Evolutionary conservation across 2,888 invertebrate genomes (phyloP).

Genomic region (Diploptera punctata): DNA sequence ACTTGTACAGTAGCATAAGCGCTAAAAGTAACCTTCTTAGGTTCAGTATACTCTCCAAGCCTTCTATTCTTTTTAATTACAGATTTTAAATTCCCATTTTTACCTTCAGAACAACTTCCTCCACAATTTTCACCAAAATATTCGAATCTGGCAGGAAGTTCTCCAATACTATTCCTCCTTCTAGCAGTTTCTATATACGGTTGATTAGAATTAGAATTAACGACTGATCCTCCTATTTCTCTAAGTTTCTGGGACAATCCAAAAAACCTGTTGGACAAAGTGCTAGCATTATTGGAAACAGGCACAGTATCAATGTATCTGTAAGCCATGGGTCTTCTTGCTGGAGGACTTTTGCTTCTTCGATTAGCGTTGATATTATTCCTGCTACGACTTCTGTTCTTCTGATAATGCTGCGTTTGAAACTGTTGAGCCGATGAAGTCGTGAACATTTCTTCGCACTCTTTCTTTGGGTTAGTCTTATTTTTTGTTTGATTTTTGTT

Average conservation of each 20-base stretch:
- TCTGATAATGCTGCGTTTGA: neutral
- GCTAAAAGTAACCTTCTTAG: slow-evolving; percentile 81
- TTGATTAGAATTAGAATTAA: slow-evolving; percentile 34
- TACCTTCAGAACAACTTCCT: neutral
- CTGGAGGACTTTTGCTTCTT: slow-evolving; percentile 43
- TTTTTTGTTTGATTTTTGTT: too few species aligned
- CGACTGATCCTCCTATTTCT: slow-evolving; percentile 52
- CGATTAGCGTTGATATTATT: slow-evolving; percentile 29
- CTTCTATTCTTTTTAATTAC: slow-evolving; percentile 57
- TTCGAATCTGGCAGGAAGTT: slow-evolving; percentile 51
- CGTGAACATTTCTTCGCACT: neutral
- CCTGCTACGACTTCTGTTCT: slow-evolving; percentile 25
- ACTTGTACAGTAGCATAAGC: slow-evolving; percentile 83
- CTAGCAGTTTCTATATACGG: slow-evolving; percentile 57
- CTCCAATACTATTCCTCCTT: slow-evolving; percentile 57
- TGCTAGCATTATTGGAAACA: slow-evolving; percentile 8
- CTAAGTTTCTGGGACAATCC: slow-evolving; percentile 67
- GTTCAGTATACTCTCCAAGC: slow-evolving; percentile 50
- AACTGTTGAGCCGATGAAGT: neutral
- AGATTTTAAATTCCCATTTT: slow-evolving; percentile 54
- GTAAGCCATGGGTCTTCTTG: slow-evolving; percentile 53
- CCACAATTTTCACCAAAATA: neutral
- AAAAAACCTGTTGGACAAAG: slow-evolving; percentile 19
- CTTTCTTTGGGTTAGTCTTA: neutral
- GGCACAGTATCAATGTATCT: slow-evolving; percentile 53